Evolutionary conservation across 2,888 invertebrate species (phyloP), one percentile per base, ranked within the genome.

Genomic region (Masnerella sp.): DNA sequence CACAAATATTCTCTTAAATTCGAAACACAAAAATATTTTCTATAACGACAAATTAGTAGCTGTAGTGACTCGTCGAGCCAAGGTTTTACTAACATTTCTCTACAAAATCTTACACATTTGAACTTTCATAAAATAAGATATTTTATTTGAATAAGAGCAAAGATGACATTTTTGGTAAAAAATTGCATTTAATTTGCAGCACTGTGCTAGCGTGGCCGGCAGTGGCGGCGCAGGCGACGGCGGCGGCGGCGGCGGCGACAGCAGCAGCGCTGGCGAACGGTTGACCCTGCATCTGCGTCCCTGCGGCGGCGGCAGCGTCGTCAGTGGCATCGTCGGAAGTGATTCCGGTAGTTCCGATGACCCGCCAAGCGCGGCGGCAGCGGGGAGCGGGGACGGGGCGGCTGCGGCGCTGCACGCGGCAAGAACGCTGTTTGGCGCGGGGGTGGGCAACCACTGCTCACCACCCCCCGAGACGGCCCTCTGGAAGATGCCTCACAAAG

Each of bases 401-500:
- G 90, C 90, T 87, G 87, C 86, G 86, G 87, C 87, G 85, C 85
- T 88, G 86, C 87, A 86, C 87, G 87, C 87, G 78, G 87, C 87
- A 83, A 86, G 90, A 84, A 89, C 90, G 88, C 88, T 90, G 88
- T 89, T 88, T 84, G 86, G 87, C 85, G 88, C 88, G 89, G 88
- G 91, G 90, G 91, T 90, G 85, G 91, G 90, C 85, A 91, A 90
- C 88, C 89, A 91, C 90, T 91, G 91, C 84, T 89, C 90, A 90
- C 90, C 92, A 90, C 91, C 92, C 90, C 91, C 92, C 90, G 93
- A 92, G 88, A 91, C 92, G 86, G 92, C 93, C 82, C 93, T 94
- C 88, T 94, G 94, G 94, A 94, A 94, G 89, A 94, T 94, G 94
- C 94, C 94, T 79, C 94, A 94, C 89, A 94, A 94, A 93, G 94